A percentile compares a stretch with the other conserved stretches of the same genome.
These are phyloP conservation scores for Notiomystis cincta DNA, from an alignment of 2,113 vertebrate species.

Conservation along the genomic window DNA sequence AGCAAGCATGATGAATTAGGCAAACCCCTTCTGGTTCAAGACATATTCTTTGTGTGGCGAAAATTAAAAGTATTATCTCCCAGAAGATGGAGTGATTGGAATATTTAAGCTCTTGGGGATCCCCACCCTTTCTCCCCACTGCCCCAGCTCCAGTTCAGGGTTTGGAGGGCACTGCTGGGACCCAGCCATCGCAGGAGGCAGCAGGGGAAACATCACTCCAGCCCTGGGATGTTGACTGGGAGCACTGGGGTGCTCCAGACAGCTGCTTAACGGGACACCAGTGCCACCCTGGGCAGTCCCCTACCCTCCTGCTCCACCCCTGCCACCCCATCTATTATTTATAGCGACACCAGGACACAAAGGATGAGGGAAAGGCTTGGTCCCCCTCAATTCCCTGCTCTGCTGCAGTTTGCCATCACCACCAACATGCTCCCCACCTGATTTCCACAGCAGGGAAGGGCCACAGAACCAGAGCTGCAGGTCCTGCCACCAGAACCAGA, in stretches of 20 bases:
- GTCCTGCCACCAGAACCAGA: background rate
- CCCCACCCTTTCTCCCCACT: background rate
- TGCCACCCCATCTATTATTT: background rate
- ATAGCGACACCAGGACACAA: background rate
- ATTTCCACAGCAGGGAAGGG: background rate
- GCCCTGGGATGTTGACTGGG: background rate
- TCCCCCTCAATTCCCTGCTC: background rate
- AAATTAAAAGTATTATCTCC: slow-evolving; percentile 84
- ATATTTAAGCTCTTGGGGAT: background rate
- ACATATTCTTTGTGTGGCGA: slow-evolving; percentile 74
- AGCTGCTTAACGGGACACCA: background rate
- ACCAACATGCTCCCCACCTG: background rate
- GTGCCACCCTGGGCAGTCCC: background rate
- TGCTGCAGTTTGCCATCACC: background rate
- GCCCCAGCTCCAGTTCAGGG: background rate
- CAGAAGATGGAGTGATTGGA: slow-evolving; percentile 55
- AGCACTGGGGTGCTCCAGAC: background rate
- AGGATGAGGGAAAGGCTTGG: background rate
- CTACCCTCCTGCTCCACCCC: background rate
- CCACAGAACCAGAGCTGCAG: accelerated
- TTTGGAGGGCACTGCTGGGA: background rate
- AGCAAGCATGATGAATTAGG: slow-evolving; percentile 88
- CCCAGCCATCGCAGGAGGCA: background rate
- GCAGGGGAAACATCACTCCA: accelerated
- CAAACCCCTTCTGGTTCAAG: slow-evolving; percentile 87